Evolutionary conservation across 2,797 vertebrate species (phyloP).

Genomic region (Sebastes vulpes): DNA sequence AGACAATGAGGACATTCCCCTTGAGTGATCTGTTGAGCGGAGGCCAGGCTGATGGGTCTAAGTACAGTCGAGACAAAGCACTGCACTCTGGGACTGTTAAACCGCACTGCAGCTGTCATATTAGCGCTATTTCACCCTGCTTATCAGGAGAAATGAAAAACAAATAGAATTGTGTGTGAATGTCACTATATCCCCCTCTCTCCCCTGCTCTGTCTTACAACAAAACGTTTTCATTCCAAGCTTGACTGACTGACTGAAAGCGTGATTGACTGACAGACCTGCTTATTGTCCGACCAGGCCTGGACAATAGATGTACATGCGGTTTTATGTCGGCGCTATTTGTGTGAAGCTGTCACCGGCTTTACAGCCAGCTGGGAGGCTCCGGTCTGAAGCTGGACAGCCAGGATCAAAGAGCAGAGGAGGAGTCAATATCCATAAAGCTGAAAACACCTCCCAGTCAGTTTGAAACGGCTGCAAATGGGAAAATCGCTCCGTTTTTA

Average conservation of each 20-base stretch:
- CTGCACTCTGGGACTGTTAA: constrained; percentile 23
- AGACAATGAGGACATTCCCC: constrained; percentile 68
- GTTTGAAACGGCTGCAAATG: constrained; percentile 50
- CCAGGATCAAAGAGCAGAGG: constrained; percentile 59
- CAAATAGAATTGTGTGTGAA: constrained; percentile 32
- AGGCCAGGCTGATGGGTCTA: constrained; percentile 43
- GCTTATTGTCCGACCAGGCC: constrained; percentile 11
- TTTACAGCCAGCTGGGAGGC: constrained; percentile 33
- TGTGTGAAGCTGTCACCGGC: constrained; percentile 42
- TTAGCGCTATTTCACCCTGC: constrained; percentile 34
- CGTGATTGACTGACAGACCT: constrained; percentile 29
- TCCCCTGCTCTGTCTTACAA: neutral
- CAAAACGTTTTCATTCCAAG: constrained; percentile 22
- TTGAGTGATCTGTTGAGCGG: constrained; percentile 60
- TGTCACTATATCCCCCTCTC: neutral
- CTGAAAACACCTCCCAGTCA: constrained; percentile 58
- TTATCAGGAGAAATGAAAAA: constrained; percentile 41
- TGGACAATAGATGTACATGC: constrained; percentile 1
- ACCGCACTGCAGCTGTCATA: constrained; percentile 46
- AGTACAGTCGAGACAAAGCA: constrained; percentile 47
- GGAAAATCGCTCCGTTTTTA: constrained; percentile 59
- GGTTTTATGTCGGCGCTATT: constrained; percentile 16
- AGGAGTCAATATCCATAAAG: constrained; percentile 67
- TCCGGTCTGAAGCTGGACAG: constrained; percentile 44
- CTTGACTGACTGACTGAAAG: constrained; percentile 4